Conservation (phyloP, 2,888 invertebrate genomes). For the Eurytoma adleriae region DNA sequence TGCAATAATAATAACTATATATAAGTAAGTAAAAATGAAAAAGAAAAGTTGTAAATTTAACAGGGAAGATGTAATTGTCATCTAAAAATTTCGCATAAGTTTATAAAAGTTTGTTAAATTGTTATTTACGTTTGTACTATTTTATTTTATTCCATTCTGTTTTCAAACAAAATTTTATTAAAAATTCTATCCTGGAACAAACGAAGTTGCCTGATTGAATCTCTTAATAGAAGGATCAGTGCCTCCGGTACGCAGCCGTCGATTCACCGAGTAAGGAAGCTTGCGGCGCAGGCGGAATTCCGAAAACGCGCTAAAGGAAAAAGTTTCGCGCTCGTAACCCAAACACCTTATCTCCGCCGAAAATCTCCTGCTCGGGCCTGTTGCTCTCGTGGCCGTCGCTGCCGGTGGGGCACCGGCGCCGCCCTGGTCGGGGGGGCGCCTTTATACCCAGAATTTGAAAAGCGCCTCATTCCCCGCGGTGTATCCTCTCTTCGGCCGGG, state of each 20-base stretch:
- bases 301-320: slow-evolving; percentile 8
- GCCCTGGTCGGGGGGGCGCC: not conserved
- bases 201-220: not conserved
- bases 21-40: too few species aligned
- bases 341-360: slow-evolving; percentile 10
- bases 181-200: not conserved
- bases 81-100: too few species aligned
- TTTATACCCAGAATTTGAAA: slow-evolving; percentile 20
- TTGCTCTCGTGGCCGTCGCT: slow-evolving; percentile 33
- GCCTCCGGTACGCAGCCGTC: not conserved
- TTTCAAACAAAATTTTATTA: too few species aligned
- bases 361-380: slow-evolving; percentile 47
- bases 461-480: not conserved
- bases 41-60: too few species aligned
- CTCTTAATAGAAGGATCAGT: slow-evolving; percentile 4
- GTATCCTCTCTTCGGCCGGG: not conserved
- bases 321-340: not conserved
- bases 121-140: too few species aligned
- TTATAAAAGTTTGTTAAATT: too few species aligned
- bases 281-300: not conserved
- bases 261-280: not conserved
- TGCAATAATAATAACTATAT: too few species aligned
- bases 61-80: too few species aligned
- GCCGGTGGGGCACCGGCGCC: not conserved
- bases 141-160: not conserved